Base-by-base conservation (phyloP, 2,113 vertebrate species). In the Tyrannus savana region DNA sequence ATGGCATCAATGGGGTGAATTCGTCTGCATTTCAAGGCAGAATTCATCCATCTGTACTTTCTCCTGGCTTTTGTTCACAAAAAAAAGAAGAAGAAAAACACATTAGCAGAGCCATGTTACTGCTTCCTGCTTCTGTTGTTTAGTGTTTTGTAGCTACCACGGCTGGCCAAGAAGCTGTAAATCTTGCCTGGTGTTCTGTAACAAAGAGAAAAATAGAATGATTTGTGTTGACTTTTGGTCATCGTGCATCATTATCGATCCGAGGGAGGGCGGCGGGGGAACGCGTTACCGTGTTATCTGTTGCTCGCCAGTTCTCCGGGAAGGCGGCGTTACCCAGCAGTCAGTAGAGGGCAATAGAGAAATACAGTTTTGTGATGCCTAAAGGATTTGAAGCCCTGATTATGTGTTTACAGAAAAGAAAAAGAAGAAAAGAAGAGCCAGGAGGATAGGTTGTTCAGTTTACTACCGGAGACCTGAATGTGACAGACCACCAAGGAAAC, bases 261-360 rank as follows among this genome's bases (percentile, higher is more conserved):
- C 31, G 64, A 81, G 63, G 55, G 75, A 53, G 80, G 87, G 69
- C 33, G 25, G 73, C 15, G 71, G 59, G 66, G 66, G 71, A 82
- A 39, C 78, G 68, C 49, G 4, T 41, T 28, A n/a, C 24, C 11
- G 78, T 33, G 12, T 44, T 4, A 46, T 88, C 67, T 80, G 46
- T 49, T 78, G 84, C 90, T 86, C 23, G 47, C 79, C 13, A 1
- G 4, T 84, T 84, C 68, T 41, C 73, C 72, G 11, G 85, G 37
- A 77, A 75, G 46, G 88, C 81, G 62, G 31, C 66, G 64, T 10
- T 67, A 59, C 71, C 28, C 52, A 3, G 82, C 76, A 90, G 96
- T 93, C 97, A 89, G 93, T 74, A 97, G 97, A 97, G 95, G 97
- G 97, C 97, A 97, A 93, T 92, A 93, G 93, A 92, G 97, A 96